Conservation (phyloP, 2,888 invertebrate genomes). For the Neoaliturus tenellus region DNA sequence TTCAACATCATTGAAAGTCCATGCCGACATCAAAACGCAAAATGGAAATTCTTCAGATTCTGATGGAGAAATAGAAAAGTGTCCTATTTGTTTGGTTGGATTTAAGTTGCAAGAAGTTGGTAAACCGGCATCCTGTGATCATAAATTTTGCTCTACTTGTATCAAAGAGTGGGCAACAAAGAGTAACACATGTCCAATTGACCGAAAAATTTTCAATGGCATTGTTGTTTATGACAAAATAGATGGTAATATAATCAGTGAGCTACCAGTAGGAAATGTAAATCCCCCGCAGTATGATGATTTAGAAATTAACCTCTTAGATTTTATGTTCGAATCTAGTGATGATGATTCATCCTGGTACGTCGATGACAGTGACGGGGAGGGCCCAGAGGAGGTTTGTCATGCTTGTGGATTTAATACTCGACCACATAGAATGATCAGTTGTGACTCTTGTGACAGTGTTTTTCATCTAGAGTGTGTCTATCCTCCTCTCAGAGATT, state of each 20-base stretch:
- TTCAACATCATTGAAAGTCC: neutral
- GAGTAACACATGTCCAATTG: slow-evolving; percentile 23
- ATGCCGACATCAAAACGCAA: neutral
- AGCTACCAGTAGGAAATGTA: neutral
- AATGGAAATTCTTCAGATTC: slow-evolving; percentile 74
- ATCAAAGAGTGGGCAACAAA: slow-evolving; percentile 93
- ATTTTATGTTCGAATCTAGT: too few species aligned
- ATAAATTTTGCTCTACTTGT: slow-evolving; percentile 92
- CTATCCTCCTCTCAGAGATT: neutral
- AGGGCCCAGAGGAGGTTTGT: slow-evolving; percentile 16
- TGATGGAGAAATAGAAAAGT: slow-evolving; percentile 87
- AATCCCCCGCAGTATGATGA: neutral
- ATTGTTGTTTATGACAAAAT: neutral
- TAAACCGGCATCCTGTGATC: slow-evolving; percentile 91
- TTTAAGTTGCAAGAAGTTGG: slow-evolving; percentile 89
- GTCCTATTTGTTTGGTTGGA: slow-evolving; percentile 91
- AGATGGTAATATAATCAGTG: neutral
- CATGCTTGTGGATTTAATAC: neutral
- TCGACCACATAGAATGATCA: neutral
- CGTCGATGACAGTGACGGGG: neutral
- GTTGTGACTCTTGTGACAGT: neutral
- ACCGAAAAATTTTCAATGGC: neutral
- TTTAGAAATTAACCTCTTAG: too few species aligned
- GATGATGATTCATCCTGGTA: neutral
- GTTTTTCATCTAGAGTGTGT: slow-evolving; percentile 16